phyloP scores from a whole-genome alignment of 2,888 invertebrate species.

The Athrips mouffetella region DNA sequence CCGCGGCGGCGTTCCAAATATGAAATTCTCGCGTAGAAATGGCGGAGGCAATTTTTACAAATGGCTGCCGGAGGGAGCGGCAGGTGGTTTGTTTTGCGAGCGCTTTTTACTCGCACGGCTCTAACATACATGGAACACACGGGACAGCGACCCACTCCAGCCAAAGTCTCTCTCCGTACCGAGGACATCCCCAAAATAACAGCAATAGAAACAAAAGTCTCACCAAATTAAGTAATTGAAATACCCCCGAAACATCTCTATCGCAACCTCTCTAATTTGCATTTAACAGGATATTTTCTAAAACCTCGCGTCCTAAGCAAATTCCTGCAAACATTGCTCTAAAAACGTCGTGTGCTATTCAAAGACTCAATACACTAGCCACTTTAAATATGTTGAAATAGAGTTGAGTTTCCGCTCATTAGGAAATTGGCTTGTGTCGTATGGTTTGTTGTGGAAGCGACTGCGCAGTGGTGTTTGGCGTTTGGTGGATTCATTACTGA shows the following conservation, averaged over 20 bases:
- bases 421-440: conserved; percentile 54
- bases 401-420: conserved; percentile 48
- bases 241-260: conserved; percentile 46
- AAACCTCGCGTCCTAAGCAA: conserved; percentile 62
- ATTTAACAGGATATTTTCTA: conserved; percentile 62
- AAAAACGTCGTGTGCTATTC: conserved; percentile 17
- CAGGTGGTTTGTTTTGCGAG: conserved; percentile 50
- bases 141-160: neutral
- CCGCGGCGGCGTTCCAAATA: conserved; percentile 71
- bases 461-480: conserved; percentile 70
- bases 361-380: conserved; percentile 21
- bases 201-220: conserved; percentile 20
- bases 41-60: conserved; percentile 77
- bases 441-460: conserved; percentile 45
- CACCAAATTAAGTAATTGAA: conserved; percentile 44
- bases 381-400: conserved; percentile 25
- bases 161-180: neutral
- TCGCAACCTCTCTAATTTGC: conserved; percentile 60
- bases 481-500: conserved; percentile 77
- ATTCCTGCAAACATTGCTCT: conserved; percentile 30
- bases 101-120: conserved; percentile 24
- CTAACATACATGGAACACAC: neutral
- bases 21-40: conserved; percentile 74
- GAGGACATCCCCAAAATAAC: conserved; percentile 2
- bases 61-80: conserved; percentile 69